These are phyloP conservation scores for Orchestes rusci DNA, from an alignment of 2,888 invertebrate species.

Conservation along the genomic window DNA sequence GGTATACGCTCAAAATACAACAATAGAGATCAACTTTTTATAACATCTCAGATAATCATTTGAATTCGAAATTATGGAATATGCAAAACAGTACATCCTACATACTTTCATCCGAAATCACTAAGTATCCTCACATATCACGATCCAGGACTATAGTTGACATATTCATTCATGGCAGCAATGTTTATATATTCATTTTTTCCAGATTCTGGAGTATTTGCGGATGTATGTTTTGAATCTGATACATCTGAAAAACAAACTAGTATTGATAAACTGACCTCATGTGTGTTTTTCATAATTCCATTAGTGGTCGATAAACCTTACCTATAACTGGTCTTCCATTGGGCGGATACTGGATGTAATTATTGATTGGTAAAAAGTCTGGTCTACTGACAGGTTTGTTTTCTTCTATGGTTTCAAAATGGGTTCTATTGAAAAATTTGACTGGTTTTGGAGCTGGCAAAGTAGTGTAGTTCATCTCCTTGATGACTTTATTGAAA, in stretches of 20 bases:
- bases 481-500: slow-evolving; percentile 38
- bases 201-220: slow-evolving; percentile 14
- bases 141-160: slow-evolving; percentile 35
- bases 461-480: slow-evolving; percentile 47
- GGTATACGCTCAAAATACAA: too few relatives aligned
- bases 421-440: slow-evolving; percentile 33
- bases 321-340: slow-evolving; percentile 48
- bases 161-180: slow-evolving; percentile 32
- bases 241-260: slow-evolving; percentile 22
- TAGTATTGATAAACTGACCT: too few relatives aligned
- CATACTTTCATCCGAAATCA: too few relatives aligned
- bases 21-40: too few relatives aligned
- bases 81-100: too few relatives aligned
- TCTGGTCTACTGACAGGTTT: slow-evolving; percentile 30
- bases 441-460: slow-evolving; percentile 49
- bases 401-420: slow-evolving; percentile 40
- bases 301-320: too few relatives aligned
- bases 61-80: too few relatives aligned
- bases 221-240: slow-evolving; percentile 13
- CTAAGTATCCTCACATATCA: too few relatives aligned
- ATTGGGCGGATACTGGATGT: slow-evolving; percentile 49
- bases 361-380: slow-evolving; percentile 31
- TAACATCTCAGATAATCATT: too few relatives aligned
- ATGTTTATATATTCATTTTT: slow-evolving; percentile 34
- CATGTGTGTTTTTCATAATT: too few relatives aligned